These are phyloP conservation scores for Hydropsyche tenuis DNA, from an alignment of 1,140 invertebrate genomes.

Conservation along the genomic window DNA sequence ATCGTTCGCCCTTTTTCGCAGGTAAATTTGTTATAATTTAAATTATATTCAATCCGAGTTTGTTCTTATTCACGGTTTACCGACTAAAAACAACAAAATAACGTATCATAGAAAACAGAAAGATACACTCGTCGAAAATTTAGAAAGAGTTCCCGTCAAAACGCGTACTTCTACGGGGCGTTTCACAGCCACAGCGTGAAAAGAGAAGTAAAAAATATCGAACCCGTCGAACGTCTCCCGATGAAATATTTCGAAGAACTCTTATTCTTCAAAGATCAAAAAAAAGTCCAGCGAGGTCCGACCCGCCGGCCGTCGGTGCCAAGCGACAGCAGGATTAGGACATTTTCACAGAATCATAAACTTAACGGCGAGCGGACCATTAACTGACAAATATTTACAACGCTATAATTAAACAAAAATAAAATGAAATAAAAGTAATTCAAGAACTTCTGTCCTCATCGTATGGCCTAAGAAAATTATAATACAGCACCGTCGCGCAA, in stretches of 20 bases:
- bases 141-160: constrained; percentile 7
- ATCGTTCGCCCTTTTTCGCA: constrained; percentile 19
- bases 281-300: constrained; percentile 1
- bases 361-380: constrained; percentile 16
- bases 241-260: constrained; percentile 13
- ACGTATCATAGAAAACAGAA: constrained; percentile 20
- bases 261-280: not conserved
- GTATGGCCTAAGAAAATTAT: constrained; percentile 18
- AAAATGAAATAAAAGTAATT: constrained; percentile 37
- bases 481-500: no score
- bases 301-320: constrained; percentile 22
- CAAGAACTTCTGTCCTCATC: not conserved
- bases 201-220: not conserved
- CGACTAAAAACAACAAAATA: constrained; percentile 47
- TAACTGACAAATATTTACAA: constrained; percentile 36
- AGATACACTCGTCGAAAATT: not conserved
- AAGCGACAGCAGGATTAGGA: constrained; percentile 17
- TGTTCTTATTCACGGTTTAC: constrained; percentile 44
- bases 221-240: not conserved
- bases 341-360: constrained; percentile 22
- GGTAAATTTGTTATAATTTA: constrained; percentile 40
- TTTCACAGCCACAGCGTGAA: not conserved
- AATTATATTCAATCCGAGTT: constrained; percentile 37
- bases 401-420: constrained; percentile 40
- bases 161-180: not conserved